These are phyloP conservation scores for Portevinia maculata DNA, from an alignment of 2,888 invertebrate species.

Conservation along the genomic window DNA sequence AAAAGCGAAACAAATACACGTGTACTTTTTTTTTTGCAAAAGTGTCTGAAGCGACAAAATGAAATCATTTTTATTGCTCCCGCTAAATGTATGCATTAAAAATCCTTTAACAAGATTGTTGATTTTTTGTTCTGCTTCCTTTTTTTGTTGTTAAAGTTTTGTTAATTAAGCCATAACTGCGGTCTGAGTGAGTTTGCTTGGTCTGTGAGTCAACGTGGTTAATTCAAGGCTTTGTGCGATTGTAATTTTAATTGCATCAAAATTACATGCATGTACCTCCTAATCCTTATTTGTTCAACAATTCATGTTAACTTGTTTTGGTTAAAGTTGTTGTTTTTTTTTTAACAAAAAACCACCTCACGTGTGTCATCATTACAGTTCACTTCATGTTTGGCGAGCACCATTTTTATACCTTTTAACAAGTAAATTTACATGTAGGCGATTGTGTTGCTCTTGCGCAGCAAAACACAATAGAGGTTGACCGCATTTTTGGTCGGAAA, in stretches of 20 bases:
- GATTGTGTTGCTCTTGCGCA: slow-evolving; percentile 9
- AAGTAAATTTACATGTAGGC: slow-evolving; percentile 55
- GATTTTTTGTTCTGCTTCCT: slow-evolving; percentile 6
- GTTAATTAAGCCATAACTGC: slow-evolving; percentile 70
- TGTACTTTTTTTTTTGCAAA: slow-evolving; percentile 53
- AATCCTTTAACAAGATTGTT: slow-evolving; percentile 61
- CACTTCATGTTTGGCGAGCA: slow-evolving; percentile 56
- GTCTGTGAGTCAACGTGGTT: slow-evolving; percentile 10
- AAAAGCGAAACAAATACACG: slow-evolving; percentile 33
- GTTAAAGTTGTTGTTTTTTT: slow-evolving; percentile 30
- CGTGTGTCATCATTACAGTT: slow-evolving; percentile 68
- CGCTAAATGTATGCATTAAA: slow-evolving; percentile 21
- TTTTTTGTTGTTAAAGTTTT: slow-evolving; percentile 48
- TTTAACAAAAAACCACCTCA: slow-evolving; percentile 39
- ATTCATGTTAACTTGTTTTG: slow-evolving; percentile 68
- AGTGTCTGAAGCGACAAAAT: slow-evolving; percentile 67
- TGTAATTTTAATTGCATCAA: slow-evolving; percentile 42
- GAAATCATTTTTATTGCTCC: slow-evolving; percentile 68
- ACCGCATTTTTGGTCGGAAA: slow-evolving; percentile 38
- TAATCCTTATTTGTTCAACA: slow-evolving; percentile 74
- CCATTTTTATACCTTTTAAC: slow-evolving; percentile 49
- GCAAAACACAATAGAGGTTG: slow-evolving; percentile 11
- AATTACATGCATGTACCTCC: slow-evolving; percentile 47
- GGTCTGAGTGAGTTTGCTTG: background rate
- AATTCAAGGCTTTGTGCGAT: slow-evolving; percentile 50